Conservation (phyloP, 2,113 vertebrate genomes). For the Nannospalax galili region DNA sequence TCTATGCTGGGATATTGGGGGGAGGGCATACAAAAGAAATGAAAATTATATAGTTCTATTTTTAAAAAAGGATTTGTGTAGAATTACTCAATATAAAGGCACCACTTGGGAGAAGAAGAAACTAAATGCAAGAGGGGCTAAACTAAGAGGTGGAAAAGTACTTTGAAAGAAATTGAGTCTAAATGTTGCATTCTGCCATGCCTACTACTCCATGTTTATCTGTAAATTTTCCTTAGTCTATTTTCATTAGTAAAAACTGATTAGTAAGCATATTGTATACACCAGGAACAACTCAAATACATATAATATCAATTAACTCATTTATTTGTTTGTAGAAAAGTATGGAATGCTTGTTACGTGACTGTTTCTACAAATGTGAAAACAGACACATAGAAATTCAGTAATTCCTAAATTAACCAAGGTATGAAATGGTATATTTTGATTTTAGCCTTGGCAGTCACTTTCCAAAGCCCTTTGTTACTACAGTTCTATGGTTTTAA, state of each 20-base stretch:
- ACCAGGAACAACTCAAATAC: background rate
- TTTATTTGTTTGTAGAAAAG: slow-evolving; percentile 14
- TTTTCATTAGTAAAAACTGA: slow-evolving; percentile 43
- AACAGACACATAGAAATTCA: background rate
- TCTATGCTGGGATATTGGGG: background rate
- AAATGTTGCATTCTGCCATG: background rate
- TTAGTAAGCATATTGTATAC: background rate
- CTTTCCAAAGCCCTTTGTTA: background rate
- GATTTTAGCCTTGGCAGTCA: background rate
- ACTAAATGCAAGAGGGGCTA: background rate
- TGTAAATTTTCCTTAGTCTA: background rate
- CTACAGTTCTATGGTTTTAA: background rate
- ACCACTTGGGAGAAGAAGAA: background rate
- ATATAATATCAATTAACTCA: background rate
- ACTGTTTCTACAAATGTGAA: background rate
- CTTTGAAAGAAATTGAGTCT: slow-evolving; percentile 37
- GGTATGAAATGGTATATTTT: background rate
- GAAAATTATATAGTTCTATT: background rate
- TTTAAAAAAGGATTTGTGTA: too few relatives aligned
- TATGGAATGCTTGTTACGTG: background rate
- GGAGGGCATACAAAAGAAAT: background rate
- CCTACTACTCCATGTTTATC: slow-evolving; percentile 12
- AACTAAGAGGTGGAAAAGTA: background rate
- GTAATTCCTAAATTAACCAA: slow-evolving; percentile 23
- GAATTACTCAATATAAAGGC: too few relatives aligned